phyloP scores from a whole-genome alignment of 1,140 invertebrate species.

The Zaprionus africanus region DNA sequence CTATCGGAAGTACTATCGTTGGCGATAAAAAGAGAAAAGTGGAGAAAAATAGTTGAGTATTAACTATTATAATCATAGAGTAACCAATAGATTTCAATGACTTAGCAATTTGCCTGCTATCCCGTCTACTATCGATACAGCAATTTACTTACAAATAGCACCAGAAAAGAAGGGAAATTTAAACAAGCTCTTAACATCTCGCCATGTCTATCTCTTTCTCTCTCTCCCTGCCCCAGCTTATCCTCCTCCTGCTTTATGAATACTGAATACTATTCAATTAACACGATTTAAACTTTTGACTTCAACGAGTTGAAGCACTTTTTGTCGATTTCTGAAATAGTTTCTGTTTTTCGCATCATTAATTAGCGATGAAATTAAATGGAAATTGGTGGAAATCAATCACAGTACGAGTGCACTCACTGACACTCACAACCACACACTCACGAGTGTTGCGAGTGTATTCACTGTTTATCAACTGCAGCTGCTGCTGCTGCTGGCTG shows the following conservation, averaged over 20 bases:
- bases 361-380: constrained; percentile 5
- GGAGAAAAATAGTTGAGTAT: too few relatives aligned
- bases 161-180: too few relatives aligned
- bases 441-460: neutral
- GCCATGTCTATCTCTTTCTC: too few relatives aligned
- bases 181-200: too few relatives aligned
- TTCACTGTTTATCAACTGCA: constrained; percentile 3
- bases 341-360: neutral
- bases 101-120: too few relatives aligned
- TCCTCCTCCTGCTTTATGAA: too few relatives aligned
- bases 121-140: too few relatives aligned
- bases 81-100: too few relatives aligned
- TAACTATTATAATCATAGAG: too few relatives aligned
- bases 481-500: neutral
- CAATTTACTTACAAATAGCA: too few relatives aligned
- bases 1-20: too few relatives aligned
- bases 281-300: neutral
- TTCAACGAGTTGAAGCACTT: neutral
- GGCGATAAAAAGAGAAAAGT: too few relatives aligned
- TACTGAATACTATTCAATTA: neutral
- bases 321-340: neutral
- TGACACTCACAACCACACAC: neutral
- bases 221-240: neutral
- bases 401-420: constrained; percentile 2
- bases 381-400: neutral